These are phyloP conservation scores for Pseudococcus jackbeardsleyi DNA, from an alignment of 2,888 invertebrate species.

Conservation along the genomic window DNA sequence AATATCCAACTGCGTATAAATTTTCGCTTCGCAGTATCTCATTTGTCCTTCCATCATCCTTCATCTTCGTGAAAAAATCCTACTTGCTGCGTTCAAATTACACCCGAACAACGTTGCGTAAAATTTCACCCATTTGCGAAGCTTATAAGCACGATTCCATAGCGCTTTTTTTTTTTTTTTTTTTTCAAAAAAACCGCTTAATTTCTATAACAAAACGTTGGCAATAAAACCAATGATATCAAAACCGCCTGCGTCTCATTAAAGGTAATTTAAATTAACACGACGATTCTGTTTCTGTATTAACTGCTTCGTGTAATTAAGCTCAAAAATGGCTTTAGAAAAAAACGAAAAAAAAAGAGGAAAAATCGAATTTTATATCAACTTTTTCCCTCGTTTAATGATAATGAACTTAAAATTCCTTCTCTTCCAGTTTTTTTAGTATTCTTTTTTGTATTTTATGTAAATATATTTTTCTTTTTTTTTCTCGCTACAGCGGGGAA, in stretches of 20 bases:
- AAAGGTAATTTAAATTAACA: slow-evolving; percentile 28
- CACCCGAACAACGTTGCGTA: not conserved
- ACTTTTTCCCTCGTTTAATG: slow-evolving; percentile 27
- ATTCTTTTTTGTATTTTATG: slow-evolving; percentile 30
- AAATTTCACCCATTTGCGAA: not conserved
- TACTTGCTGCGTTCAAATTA: not conserved
- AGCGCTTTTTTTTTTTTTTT: no score
- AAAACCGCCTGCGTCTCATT: slow-evolving; percentile 26
- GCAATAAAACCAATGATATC: slow-evolving; percentile 19
- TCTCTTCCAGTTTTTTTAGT: not conserved
- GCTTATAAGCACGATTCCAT: not conserved
- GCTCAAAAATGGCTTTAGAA: not conserved
- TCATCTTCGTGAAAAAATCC: not conserved
- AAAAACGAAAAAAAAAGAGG: not conserved
- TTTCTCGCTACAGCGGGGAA: not conserved
- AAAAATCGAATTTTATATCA: slow-evolving; percentile 37
- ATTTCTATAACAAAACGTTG: not conserved
- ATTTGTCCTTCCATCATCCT: not conserved
- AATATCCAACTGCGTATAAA: not conserved
- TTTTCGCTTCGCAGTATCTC: not conserved
- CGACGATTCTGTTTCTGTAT: slow-evolving; percentile 19
- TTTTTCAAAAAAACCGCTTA: not conserved
- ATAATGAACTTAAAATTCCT: slow-evolving; percentile 28
- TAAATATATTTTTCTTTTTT: slow-evolving; percentile 15
- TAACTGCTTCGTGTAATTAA: slow-evolving; percentile 13